These are phyloP conservation scores for Plebejus melissa DNA, from an alignment of 2,888 invertebrate species.

Conservation along the genomic window DNA sequence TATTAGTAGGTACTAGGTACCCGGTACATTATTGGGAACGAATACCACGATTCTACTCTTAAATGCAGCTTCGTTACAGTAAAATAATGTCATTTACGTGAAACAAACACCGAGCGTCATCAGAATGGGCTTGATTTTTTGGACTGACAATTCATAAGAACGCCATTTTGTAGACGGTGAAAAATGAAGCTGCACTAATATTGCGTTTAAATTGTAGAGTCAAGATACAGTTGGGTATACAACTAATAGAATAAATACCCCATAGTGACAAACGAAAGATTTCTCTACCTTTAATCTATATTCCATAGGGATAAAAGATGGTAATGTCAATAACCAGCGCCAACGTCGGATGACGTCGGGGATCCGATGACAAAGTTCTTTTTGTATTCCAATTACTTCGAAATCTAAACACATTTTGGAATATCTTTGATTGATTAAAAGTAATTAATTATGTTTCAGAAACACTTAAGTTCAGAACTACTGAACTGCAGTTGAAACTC, in stretches of 20 bases:
- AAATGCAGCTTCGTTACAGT: not conserved
- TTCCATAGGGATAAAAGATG: not conserved
- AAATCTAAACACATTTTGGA: not conserved
- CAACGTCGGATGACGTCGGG: not conserved
- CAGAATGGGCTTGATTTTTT: too few species aligned
- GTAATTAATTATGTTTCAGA: too few species aligned
- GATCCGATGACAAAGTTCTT: not conserved
- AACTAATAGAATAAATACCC: not conserved
- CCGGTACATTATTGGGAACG: not conserved
- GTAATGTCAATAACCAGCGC: not conserved
- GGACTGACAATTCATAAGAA: too few species aligned
- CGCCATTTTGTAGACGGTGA: too few species aligned
- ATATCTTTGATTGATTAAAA: not conserved
- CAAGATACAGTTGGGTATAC: not conserved
- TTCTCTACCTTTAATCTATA: not conserved
- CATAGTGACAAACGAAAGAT: not conserved
- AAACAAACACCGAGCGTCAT: too few species aligned
- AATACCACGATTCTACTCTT: not conserved
- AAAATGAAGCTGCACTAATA: not conserved
- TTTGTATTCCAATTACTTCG: not conserved
- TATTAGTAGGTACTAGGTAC: not conserved
- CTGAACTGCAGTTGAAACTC: not conserved
- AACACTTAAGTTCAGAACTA: too few species aligned
- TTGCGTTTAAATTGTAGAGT: not conserved
- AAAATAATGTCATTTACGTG: not conserved